Percentiles rank a stretch among this genome's conserved stretches.
Conservation (phyloP, 2,888 invertebrate genomes). For the Zeuzera pyrina region DNA sequence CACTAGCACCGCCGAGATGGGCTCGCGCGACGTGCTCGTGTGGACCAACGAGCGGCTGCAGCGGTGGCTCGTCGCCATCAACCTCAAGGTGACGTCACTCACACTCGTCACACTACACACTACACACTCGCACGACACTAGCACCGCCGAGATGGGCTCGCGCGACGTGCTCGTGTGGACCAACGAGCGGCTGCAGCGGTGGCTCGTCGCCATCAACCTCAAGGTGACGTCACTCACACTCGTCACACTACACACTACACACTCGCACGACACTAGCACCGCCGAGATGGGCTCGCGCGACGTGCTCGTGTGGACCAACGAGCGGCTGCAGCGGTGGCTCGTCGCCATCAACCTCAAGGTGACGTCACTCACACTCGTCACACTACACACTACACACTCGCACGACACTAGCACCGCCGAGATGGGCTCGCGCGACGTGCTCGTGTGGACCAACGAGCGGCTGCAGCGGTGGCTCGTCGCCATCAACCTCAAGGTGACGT, state of each 20-base stretch:
- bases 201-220: conserved; percentile 93
- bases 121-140: no score
- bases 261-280: no score
- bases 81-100: conserved; percentile 96
- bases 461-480: conserved; percentile 91
- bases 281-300: conserved; percentile 85
- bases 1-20: conserved; percentile 84
- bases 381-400: no score
- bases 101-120: no score
- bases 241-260: no score
- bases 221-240: no score
- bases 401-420: no score
- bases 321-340: conserved; percentile 97
- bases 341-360: conserved; percentile 93
- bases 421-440: conserved; percentile 81
- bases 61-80: conserved; percentile 94
- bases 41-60: conserved; percentile 99
- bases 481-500: conserved; percentile 90
- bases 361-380: no score
- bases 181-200: conserved; percentile 96
- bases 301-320: conserved; percentile 98
- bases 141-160: conserved; percentile 82
- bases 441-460: conserved; percentile 96
- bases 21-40: conserved; percentile 91
- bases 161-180: conserved; percentile 98